A percentile compares a stretch with the other conserved stretches of the same genome.
Evolutionary conservation across 2,888 invertebrate species (phyloP).

Genomic region (Dryobotodes eremita): DNA sequence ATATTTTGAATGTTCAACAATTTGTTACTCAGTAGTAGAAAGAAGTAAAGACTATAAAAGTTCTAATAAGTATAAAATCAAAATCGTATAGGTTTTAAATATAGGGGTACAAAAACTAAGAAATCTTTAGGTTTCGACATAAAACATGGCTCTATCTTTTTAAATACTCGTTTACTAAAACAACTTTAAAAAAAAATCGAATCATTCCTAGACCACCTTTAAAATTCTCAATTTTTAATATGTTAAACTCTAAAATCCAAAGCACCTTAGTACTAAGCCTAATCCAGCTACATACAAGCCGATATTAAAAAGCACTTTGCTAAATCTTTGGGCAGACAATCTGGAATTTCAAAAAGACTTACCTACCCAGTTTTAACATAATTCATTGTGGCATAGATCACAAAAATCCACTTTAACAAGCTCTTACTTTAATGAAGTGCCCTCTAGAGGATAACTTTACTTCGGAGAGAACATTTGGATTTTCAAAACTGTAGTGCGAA

Average conservation of each 20-base stretch:
- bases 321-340: conserved; percentile 47
- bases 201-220: not conserved
- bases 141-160: no score
- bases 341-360: conserved; percentile 40
- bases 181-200: not conserved
- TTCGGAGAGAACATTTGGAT: conserved; percentile 23
- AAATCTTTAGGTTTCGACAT: no score
- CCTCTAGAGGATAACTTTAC: conserved; percentile 39
- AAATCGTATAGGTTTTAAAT: no score
- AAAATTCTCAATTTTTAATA: conserved; percentile 12
- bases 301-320: conserved; percentile 41
- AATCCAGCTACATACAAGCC: conserved; percentile 17
- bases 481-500: conserved; percentile 14
- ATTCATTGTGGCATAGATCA: conserved; percentile 65
- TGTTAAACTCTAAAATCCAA: conserved; percentile 14
- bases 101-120: no score
- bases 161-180: no score
- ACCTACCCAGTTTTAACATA: conserved; percentile 47
- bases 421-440: conserved; percentile 61
- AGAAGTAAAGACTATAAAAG: no score
- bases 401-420: conserved; percentile 64
- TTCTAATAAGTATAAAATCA: no score
- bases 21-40: no score
- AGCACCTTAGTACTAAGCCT: conserved; percentile 14
- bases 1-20: no score